phyloP scores from a whole-genome alignment of 1,140 invertebrate genomes.

The Drosophila mauritiana region DNA sequence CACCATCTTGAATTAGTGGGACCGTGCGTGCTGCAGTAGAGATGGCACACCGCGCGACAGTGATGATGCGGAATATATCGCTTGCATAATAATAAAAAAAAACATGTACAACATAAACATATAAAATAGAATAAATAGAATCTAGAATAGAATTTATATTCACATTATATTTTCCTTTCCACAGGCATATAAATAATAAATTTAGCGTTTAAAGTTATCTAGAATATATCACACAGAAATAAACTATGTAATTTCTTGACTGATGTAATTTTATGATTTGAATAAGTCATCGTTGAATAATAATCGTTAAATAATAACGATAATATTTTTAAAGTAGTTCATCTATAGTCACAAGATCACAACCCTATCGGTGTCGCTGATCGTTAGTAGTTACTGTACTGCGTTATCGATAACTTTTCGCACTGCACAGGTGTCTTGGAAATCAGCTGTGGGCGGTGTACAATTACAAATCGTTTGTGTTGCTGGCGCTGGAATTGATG shows the following conservation, averaged over 20 bases:
- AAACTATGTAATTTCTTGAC: no score
- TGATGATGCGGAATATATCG: not conserved
- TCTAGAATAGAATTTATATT: no score
- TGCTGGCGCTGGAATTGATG: constrained; percentile 14
- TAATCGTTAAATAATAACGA: no score
- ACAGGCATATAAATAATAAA: no score
- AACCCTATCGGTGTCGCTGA: no score
- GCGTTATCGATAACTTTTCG: constrained; percentile 6
- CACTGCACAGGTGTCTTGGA: constrained; percentile 28
- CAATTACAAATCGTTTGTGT: constrained; percentile 26
- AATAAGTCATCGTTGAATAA: no score
- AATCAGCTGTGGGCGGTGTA: constrained; percentile 25
- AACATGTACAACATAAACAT: not conserved
- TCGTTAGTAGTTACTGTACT: not conserved
- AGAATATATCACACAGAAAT: no score
- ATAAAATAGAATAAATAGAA: not conserved
- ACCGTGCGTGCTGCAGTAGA: not conserved
- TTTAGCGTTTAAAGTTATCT: no score
- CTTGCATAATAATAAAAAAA: not conserved
- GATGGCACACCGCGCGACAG: not conserved
- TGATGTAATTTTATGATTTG: no score
- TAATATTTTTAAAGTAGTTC: no score
- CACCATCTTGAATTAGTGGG: constrained; percentile 70
- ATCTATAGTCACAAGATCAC: no score
- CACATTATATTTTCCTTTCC: no score